A percentile compares a stretch with the other conserved stretches of the same genome.
Evolutionary conservation across 2,113 vertebrate genomes (phyloP).

Genomic region (Synodontis membranacea): DNA sequence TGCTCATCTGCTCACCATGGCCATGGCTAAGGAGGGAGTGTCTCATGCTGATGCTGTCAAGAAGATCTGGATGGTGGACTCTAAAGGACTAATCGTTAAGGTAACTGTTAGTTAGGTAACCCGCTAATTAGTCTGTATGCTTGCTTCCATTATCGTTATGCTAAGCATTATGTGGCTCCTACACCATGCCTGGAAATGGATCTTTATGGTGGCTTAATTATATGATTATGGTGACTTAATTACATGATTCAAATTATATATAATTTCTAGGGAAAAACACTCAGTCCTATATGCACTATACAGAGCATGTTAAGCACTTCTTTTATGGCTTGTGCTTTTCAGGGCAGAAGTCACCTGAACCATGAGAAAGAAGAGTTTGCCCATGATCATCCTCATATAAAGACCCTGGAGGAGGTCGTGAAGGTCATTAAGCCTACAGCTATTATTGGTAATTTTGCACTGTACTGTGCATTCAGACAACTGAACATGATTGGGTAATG

Average conservation of each 20-base stretch:
- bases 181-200: not conserved
- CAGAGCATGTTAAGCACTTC: not conserved
- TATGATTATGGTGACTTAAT: constrained; percentile 24
- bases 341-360: constrained; percentile 89
- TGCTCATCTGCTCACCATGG: constrained; percentile 90
- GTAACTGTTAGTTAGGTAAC: constrained; percentile 63
- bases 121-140: not conserved
- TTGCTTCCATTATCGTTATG: not conserved
- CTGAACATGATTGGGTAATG: not conserved
- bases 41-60: constrained; percentile 79
- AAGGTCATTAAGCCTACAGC: constrained; percentile 88
- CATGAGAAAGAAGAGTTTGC: constrained; percentile 92
- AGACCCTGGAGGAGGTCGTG: constrained; percentile 89
- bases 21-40: constrained; percentile 89
- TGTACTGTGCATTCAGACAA: not conserved
- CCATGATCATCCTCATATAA: constrained; percentile 85
- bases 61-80: constrained; percentile 98
- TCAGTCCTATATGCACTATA: not conserved
- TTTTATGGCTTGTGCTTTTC: constrained; percentile 37
- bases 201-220: constrained; percentile 18
- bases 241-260: constrained; percentile 12
- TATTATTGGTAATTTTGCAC: constrained; percentile 77
- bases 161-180: constrained; percentile 30
- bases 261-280: not conserved
- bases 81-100: constrained; percentile 93